Conservation (phyloP, 2,888 invertebrate species). For the Lepeophtheirus nordmannii region DNA sequence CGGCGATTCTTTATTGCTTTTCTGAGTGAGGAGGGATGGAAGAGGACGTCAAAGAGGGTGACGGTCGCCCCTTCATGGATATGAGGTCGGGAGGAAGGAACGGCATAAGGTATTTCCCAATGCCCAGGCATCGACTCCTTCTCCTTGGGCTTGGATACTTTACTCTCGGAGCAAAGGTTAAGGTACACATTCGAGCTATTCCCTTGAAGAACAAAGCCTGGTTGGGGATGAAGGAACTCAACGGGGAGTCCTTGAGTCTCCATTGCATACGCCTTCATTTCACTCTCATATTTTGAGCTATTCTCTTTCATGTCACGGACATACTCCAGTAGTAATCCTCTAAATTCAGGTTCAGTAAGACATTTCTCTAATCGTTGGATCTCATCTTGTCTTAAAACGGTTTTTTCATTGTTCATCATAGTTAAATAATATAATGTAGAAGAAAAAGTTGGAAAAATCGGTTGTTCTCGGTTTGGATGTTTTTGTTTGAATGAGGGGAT, state of each 20-base stretch:
- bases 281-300: background rate
- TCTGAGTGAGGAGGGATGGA: background rate
- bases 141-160: background rate
- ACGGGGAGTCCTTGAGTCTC: background rate
- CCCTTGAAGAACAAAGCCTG: background rate
- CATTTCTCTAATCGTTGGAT: background rate
- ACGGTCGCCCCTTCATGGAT: background rate
- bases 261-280: background rate
- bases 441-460: background rate
- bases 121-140: background rate
- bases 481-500: background rate
- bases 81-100: background rate
- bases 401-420: background rate
- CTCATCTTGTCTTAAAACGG: background rate
- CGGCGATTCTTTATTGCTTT: background rate
- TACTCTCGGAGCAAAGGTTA: background rate
- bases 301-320: background rate
- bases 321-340: background rate
- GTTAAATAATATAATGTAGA: background rate
- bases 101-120: background rate
- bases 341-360: background rate
- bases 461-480: background rate
- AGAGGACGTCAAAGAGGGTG: background rate
- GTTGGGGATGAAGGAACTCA: background rate
- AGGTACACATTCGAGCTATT: background rate